Percentiles rank a stretch among this genome's conserved stretches.
Conservation (phyloP, 1,140 invertebrate genomes). For the Drosophila obscura region DNA sequence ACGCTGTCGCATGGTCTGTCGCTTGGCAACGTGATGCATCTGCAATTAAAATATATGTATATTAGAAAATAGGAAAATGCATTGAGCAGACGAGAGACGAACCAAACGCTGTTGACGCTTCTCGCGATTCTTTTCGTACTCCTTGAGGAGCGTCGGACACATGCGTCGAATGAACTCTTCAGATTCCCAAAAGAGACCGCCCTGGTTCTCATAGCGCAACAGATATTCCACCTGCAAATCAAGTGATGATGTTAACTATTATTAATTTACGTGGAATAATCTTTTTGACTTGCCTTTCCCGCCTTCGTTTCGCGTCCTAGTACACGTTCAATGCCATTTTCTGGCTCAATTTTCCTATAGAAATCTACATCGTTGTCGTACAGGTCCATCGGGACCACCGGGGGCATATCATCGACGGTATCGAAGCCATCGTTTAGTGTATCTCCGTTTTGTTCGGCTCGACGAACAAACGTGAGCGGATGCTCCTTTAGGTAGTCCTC, state of each 20-base stretch:
- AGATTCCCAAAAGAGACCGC: constrained; percentile 68
- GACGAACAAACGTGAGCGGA: constrained; percentile 70
- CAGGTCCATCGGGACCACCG: constrained; percentile 17
- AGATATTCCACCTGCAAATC: constrained; percentile 65
- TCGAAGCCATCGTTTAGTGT: constrained; percentile 38
- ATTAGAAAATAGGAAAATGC: not conserved
- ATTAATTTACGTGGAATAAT: not conserved
- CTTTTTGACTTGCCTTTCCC: constrained; percentile 52
- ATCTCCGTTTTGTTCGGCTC: constrained; percentile 62
- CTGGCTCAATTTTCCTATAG: constrained; percentile 58
- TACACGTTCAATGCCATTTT: constrained; percentile 72
- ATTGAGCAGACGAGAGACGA: not conserved
- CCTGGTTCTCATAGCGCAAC: constrained; percentile 69
- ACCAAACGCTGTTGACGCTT: constrained; percentile 70
- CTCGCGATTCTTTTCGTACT: constrained; percentile 72
- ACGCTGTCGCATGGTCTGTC: constrained; percentile 71
- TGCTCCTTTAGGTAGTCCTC: constrained; percentile 76
- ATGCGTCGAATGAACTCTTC: constrained; percentile 64
- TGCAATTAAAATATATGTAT: constrained; percentile 19
- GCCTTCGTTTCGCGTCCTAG: constrained; percentile 76
- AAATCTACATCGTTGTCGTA: constrained; percentile 56
- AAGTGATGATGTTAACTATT: not conserved
- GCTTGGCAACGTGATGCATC: constrained; percentile 78
- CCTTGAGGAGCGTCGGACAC: constrained; percentile 64
- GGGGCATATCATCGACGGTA: constrained; percentile 47